These are phyloP conservation scores for Capreolus pygargus DNA, from an alignment of 2,113 vertebrate species.

Conservation along the genomic window DNA sequence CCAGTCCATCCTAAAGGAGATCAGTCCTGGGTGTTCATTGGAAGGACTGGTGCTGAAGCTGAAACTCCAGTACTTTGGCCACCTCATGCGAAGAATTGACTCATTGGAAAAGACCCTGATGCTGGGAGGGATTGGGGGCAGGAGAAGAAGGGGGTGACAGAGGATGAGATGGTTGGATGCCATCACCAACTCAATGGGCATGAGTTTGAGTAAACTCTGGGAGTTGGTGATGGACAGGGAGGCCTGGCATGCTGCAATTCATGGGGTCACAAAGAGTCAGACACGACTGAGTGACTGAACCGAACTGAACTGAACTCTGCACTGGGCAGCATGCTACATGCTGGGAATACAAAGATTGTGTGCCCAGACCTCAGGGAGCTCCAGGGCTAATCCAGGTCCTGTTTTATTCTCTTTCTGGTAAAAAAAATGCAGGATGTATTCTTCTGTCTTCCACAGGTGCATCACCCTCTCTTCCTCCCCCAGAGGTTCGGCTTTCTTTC, in stretches of 20 bases:
- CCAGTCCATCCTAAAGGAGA: background rate
- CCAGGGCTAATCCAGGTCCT: background rate
- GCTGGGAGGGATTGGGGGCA: background rate
- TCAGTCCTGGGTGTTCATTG: background rate
- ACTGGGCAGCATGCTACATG: background rate
- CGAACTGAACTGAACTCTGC: background rate
- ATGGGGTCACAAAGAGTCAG: background rate
- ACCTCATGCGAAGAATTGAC: background rate
- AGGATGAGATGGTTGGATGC: background rate
- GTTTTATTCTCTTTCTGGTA: background rate
- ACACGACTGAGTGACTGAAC: accelerated
- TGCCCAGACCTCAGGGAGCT: background rate
- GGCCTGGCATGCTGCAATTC: background rate
- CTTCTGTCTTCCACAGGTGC: background rate
- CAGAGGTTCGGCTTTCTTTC: background rate
- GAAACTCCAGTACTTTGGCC: background rate
- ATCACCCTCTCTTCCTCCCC: background rate
- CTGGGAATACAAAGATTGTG: background rate
- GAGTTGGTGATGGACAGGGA: background rate
- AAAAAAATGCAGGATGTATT: background rate
- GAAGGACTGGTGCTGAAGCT: background rate
- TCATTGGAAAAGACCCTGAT: background rate
- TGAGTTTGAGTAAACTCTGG: background rate
- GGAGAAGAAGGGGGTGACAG: background rate
- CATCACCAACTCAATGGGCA: background rate